phyloP scores from a whole-genome alignment of 2,797 vertebrate species.

The Astyanax mexicanus region DNA sequence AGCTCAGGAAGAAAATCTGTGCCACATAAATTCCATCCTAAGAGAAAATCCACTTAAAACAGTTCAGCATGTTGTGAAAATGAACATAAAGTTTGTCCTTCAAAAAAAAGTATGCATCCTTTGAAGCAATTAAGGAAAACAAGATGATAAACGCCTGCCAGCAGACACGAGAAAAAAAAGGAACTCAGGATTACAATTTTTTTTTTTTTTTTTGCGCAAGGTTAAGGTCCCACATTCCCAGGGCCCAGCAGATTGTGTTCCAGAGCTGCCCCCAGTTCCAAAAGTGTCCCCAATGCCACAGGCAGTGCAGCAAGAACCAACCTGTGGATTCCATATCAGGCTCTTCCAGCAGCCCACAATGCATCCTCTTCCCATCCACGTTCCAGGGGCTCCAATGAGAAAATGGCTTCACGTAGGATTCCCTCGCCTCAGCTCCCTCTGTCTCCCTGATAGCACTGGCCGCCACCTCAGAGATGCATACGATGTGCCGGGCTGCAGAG shows the following conservation, averaged over 20 bases:
- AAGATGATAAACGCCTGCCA: conserved; percentile 25
- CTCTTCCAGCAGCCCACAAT: conserved; percentile 99
- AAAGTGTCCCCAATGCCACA: conserved; percentile 35
- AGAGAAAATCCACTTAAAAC: conserved; percentile 21
- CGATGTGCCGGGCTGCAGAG: conserved; percentile 75
- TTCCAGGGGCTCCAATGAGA: conserved; percentile 83
- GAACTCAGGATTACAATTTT: conserved; percentile 26
- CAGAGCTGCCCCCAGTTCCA: conserved; percentile 40
- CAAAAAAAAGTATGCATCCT: conserved; percentile 25
- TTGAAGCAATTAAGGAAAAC: conserved; percentile 1
- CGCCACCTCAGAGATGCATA: conserved; percentile 80
- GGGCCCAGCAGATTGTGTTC: conserved; percentile 35
- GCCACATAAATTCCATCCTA: neutral
- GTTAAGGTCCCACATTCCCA: conserved; percentile 46
- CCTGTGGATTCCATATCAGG: conserved; percentile 99
- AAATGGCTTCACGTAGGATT: conserved; percentile 77
- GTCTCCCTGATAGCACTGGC: conserved; percentile 78
- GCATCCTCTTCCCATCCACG: conserved; percentile 99
- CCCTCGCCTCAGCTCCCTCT: conserved; percentile 75
- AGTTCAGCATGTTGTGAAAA: conserved; percentile 14
- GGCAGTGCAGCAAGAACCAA: conserved; percentile 80
- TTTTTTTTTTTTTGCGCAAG: conserved; percentile 37
- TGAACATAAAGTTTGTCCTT: neutral
- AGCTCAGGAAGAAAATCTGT: neutral
- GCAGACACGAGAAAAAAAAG: conserved; percentile 18